Conservation (phyloP, 2,113 vertebrate species). For the Nymphicus hollandicus region DNA sequence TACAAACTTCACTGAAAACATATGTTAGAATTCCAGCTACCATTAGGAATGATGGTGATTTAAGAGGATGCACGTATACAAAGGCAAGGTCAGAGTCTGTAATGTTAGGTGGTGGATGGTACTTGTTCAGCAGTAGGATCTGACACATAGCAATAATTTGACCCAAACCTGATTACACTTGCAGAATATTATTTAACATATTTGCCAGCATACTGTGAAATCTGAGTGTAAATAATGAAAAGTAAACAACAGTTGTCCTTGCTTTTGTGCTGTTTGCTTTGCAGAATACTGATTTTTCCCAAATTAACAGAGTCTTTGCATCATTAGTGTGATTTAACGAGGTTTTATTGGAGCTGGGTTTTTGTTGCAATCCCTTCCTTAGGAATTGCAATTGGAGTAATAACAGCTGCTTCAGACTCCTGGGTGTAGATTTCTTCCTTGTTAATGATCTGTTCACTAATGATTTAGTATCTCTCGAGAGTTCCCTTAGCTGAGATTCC, state of each 20-base stretch:
- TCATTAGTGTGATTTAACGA: constrained; percentile 39
- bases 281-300: constrained; percentile 15
- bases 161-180: constrained; percentile 47
- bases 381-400: constrained; percentile 22
- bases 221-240: constrained; percentile 48
- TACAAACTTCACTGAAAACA: not conserved
- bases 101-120: not conserved
- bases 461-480: constrained; percentile 37
- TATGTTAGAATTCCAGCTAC: not conserved
- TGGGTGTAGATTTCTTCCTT: constrained; percentile 27
- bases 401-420: constrained; percentile 52
- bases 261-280: constrained; percentile 51
- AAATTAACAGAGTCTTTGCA: constrained; percentile 5
- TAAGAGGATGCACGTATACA: accelerated
- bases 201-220: constrained; percentile 19
- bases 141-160: not conserved
- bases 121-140: not conserved
- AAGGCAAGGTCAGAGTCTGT: not conserved
- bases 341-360: not conserved
- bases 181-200: constrained; percentile 21
- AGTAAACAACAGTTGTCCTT: constrained; percentile 51
- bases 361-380: not conserved
- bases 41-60: not conserved
- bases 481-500: not conserved
- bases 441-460: constrained; percentile 53